A percentile compares a stretch with the other conserved stretches of the same genome.
Evolutionary conservation across 2,888 invertebrate species (phyloP).

Genomic region (Drosophila kuntzei): DNA sequence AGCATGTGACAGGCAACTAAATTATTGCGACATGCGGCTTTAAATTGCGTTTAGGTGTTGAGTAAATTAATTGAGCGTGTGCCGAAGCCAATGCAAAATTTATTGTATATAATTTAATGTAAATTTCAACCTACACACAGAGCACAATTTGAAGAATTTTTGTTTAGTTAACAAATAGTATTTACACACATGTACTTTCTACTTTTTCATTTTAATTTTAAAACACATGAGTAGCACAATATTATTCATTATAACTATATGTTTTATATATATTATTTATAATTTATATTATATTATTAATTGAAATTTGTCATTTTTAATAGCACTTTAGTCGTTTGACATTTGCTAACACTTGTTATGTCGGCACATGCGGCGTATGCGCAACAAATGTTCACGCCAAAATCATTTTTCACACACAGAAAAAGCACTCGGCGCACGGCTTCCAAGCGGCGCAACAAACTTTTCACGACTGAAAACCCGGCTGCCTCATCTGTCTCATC

Average conservation of each 20-base stretch:
- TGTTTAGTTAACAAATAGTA: slow-evolving; percentile 11
- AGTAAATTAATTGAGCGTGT: slow-evolving; percentile 62
- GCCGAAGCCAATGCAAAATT: slow-evolving; percentile 27
- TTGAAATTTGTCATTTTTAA: slow-evolving; percentile 24
- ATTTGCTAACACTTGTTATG: slow-evolving; percentile 63
- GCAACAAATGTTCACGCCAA: slow-evolving; percentile 46
- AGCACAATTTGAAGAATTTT: slow-evolving; percentile 2
- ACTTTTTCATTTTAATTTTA: not conserved
- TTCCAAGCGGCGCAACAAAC: slow-evolving; percentile 70
- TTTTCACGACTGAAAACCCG: slow-evolving; percentile 69
- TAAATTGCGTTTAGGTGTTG: slow-evolving; percentile 59
- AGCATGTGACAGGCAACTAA: slow-evolving; percentile 58
- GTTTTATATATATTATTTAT: slow-evolving; percentile 6
- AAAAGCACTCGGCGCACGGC: slow-evolving; percentile 54
- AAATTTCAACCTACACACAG: slow-evolving; percentile 20
- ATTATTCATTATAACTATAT: not conserved
- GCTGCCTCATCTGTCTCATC: slow-evolving; percentile 25
- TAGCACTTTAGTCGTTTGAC: slow-evolving; percentile 31
- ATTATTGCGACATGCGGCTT: slow-evolving; percentile 64
- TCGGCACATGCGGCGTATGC: slow-evolving; percentile 65
- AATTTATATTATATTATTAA: slow-evolving; percentile 14
- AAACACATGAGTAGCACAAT: slow-evolving; percentile 14
- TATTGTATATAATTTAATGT: slow-evolving; percentile 20
- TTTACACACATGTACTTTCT: slow-evolving; percentile 15
- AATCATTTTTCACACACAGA: slow-evolving; percentile 43